Evolutionary conservation across 2,797 vertebrate genomes (phyloP).

Genomic region (Alectoris magna): DNA sequence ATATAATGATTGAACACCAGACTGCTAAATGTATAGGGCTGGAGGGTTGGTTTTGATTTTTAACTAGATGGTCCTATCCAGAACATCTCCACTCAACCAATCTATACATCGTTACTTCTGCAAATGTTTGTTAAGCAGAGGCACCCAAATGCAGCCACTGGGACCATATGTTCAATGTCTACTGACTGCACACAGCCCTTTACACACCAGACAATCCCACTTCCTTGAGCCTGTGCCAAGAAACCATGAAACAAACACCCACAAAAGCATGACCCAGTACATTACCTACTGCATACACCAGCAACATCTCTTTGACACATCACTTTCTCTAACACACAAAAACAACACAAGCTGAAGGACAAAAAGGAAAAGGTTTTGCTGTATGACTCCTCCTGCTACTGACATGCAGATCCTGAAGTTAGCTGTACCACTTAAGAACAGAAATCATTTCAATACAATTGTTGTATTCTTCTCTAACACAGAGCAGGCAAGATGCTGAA

Average conservation of each 20-base stretch:
- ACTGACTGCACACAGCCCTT: not conserved
- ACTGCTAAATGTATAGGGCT: not conserved
- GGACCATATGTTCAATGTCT: not conserved
- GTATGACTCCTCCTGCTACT: not conserved
- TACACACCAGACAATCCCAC: not conserved
- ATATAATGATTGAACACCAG: not conserved
- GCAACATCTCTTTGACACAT: not conserved
- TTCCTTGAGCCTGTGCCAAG: not conserved
- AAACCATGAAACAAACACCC: rapidly evolving
- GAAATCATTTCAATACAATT: not conserved
- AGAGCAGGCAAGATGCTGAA: not conserved
- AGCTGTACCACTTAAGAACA: not conserved
- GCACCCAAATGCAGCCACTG: not conserved
- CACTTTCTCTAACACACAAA: not conserved
- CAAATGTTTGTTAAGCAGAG: not conserved
- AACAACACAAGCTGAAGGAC: not conserved
- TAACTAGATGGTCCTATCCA: not conserved
- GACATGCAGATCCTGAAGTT: not conserved
- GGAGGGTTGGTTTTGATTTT: not conserved
- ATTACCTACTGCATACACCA: not conserved
- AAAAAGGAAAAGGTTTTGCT: not conserved
- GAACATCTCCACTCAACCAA: not conserved
- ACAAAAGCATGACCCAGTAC: not conserved
- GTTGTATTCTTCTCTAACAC: not conserved
- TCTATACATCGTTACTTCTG: not conserved